A percentile compares a stretch with the other conserved stretches of the same genome.
Evolutionary conservation across 2,888 invertebrate species (phyloP).

Genomic region (Theretra japonica): DNA sequence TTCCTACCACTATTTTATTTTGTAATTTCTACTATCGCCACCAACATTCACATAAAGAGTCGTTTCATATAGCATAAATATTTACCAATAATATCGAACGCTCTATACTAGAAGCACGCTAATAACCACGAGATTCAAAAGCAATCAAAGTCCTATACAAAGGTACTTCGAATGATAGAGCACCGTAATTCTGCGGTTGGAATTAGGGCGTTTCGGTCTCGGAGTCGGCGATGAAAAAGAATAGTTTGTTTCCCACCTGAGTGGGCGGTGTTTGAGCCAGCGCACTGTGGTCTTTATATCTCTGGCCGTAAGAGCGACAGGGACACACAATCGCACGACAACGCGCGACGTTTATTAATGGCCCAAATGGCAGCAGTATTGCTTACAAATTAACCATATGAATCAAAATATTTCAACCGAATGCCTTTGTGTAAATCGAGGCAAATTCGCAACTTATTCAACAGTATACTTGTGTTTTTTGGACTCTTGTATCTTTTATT

Average conservation of each 20-base stretch:
- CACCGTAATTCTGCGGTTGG: slow-evolving; percentile 72
- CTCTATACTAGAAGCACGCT: too few species aligned
- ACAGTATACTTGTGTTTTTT: background rate
- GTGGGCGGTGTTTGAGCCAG: slow-evolving; percentile 57
- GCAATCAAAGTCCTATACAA: background rate
- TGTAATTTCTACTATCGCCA: too few species aligned
- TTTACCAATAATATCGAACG: too few species aligned
- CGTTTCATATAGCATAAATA: too few species aligned
- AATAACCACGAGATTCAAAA: background rate
- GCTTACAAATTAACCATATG: slow-evolving; percentile 29
- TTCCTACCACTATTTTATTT: too few species aligned
- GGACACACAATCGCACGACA: slow-evolving; percentile 43
- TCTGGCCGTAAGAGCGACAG: slow-evolving; percentile 45
- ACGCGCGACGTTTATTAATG: slow-evolving; percentile 56
- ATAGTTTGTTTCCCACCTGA: slow-evolving; percentile 67
- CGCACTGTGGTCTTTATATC: slow-evolving; percentile 45
- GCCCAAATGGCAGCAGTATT: slow-evolving; percentile 21
- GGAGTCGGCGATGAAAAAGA: slow-evolving; percentile 66
- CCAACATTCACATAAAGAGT: too few species aligned
- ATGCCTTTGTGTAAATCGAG: background rate
- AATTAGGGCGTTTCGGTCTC: slow-evolving; percentile 74
- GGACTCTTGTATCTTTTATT: background rate
- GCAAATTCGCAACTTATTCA: background rate
- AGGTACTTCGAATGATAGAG: background rate
- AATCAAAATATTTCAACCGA: slow-evolving; percentile 26